These are phyloP conservation scores for Athalia circularis DNA, from an alignment of 2,888 invertebrate species.

Conservation along the genomic window DNA sequence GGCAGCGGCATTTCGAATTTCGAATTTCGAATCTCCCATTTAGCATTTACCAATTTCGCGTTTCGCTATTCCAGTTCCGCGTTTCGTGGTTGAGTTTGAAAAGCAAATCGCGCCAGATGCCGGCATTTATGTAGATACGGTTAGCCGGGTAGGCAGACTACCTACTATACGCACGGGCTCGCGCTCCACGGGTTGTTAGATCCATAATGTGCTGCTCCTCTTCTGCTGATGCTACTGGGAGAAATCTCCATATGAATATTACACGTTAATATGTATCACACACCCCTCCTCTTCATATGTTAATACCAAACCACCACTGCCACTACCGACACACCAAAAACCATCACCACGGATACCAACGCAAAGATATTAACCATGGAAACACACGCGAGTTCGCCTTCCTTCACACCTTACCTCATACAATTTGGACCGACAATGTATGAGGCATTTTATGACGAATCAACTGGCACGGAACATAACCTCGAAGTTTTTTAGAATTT, in stretches of 20 bases:
- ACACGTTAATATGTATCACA: constrained; percentile 65
- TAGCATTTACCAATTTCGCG: background rate
- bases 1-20: constrained; percentile 17
- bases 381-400: too few species aligned
- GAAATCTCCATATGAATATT: constrained; percentile 69
- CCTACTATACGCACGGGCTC: background rate
- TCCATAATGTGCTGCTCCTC: constrained; percentile 62
- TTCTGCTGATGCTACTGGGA: constrained; percentile 52
- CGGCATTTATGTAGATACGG: constrained; percentile 68
- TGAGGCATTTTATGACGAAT: too few species aligned
- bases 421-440: too few species aligned
- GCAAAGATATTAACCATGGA: too few species aligned
- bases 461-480: too few species aligned
- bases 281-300: constrained; percentile 64
- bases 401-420: too few species aligned
- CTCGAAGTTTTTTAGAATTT: too few species aligned
- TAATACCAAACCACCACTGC: constrained; percentile 57
- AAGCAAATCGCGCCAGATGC: constrained; percentile 54
- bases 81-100: constrained; percentile 38
- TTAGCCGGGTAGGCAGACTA: constrained; percentile 46
- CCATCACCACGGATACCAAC: background rate
- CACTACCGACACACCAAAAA: background rate
- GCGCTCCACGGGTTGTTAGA: constrained; percentile 64
- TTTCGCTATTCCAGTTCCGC: background rate
- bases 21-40: constrained; percentile 16